Conservation (phyloP, 2,888 invertebrate species). For the Auanema freiburgensis region DNA sequence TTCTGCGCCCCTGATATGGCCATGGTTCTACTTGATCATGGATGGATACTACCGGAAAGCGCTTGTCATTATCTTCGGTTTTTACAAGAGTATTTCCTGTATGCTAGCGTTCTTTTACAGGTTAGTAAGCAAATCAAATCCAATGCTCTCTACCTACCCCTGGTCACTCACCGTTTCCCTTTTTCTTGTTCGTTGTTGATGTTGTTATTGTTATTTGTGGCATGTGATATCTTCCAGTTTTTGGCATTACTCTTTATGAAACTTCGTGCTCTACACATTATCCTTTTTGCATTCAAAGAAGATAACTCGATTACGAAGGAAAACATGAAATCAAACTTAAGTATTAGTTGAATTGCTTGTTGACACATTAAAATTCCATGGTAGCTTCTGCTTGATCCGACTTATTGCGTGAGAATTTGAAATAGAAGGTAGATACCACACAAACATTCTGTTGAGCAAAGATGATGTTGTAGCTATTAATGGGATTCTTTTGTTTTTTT, state of each 20-base stretch:
- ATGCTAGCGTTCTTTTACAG: slow-evolving; percentile 66
- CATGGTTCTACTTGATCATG: slow-evolving; percentile 39
- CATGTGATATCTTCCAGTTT: background rate
- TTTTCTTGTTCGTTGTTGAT: too few relatives aligned
- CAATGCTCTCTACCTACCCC: background rate
- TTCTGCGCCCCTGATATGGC: slow-evolving; percentile 49
- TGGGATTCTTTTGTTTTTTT: slow-evolving; percentile 5
- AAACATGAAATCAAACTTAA: background rate
- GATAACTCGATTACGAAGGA: background rate
- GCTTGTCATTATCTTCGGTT: slow-evolving; percentile 65
- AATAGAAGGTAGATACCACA: too few relatives aligned
- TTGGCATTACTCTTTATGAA: background rate
- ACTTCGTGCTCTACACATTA: background rate
- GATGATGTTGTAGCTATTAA: background rate
- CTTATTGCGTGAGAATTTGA: background rate
- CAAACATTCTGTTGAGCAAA: background rate
- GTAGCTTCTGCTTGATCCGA: slow-evolving; percentile 6
- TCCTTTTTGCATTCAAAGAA: background rate
- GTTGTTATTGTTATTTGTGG: too few relatives aligned
- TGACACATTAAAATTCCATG: background rate
- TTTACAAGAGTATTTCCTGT: slow-evolving; percentile 65
- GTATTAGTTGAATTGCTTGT: background rate
- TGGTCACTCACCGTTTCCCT: too few relatives aligned
- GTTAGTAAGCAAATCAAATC: slow-evolving; percentile 33
- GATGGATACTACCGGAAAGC: slow-evolving; percentile 44